These are phyloP conservation scores for Gymnothorax javanicus DNA, from an alignment of 2,797 vertebrate species.

Conservation along the genomic window DNA sequence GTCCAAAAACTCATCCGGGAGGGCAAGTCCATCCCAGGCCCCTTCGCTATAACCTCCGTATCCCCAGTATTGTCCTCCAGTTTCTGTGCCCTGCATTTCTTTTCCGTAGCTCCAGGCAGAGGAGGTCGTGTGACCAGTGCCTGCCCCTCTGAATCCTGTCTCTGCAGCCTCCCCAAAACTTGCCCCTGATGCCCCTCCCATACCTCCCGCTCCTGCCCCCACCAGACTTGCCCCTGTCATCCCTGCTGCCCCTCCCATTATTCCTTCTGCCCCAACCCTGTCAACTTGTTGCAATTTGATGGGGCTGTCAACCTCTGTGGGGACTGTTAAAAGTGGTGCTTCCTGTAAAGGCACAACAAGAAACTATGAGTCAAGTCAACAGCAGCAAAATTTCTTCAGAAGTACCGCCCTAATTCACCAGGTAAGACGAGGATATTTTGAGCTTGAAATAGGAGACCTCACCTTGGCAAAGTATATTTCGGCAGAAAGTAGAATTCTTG, in stretches of 20 bases:
- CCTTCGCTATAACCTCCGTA: neutral
- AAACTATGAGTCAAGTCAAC: constrained; percentile 24
- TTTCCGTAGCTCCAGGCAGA: constrained; percentile 29
- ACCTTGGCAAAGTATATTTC: no score
- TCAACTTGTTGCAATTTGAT: constrained; percentile 47
- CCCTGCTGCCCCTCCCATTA: neutral
- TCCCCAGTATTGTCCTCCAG: neutral
- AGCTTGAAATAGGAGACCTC: neutral
- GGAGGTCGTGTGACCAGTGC: neutral
- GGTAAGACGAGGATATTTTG: neutral
- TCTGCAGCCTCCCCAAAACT: neutral
- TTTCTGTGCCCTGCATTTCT: neutral
- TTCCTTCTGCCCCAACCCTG: constrained; percentile 28
- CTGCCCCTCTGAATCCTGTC: neutral
- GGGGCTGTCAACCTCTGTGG: constrained; percentile 22
- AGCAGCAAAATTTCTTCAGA: constrained; percentile 55
- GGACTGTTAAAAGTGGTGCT: constrained; percentile 16
- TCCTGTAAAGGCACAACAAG: constrained; percentile 42
- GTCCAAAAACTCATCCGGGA: constrained; percentile 60
- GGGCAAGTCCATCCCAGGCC: constrained; percentile 59
- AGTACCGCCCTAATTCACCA: neutral
- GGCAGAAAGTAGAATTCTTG: no score
- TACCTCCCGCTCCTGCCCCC: neutral
- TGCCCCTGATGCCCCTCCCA: constrained; percentile 12
- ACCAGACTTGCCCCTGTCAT: neutral